Base-by-base conservation (phyloP, 2,888 invertebrate genomes). In the Archips xylosteana region DNA sequence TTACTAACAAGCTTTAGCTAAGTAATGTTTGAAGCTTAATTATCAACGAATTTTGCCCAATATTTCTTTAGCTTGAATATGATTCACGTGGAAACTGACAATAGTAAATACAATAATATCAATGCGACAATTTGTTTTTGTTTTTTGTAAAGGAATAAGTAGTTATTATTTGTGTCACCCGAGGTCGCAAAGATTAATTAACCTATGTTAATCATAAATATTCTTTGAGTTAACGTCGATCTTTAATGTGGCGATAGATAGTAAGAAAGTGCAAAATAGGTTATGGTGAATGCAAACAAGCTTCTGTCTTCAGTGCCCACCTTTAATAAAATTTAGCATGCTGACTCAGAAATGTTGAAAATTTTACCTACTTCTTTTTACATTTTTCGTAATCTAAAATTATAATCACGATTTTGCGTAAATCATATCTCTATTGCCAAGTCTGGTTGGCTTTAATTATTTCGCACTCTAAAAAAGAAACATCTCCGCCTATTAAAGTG, bases 381-480 rank as follows among this genome's bases (percentile, higher is more conserved):
- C 13, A 61, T 34, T 42, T 39, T n/a, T 13, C 39, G 3, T 34
- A 49, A 47, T 32, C 34, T 34, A 13, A 47, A 8, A 9, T 13
- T 23, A 32, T 63, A 47, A 8, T n/a, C 6, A 12, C 45, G 13
- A 32, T 34, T 12, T 32, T 62, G 23, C 12, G 47, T 47, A 47
- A 63, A 63, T 63, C 47, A 63, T 47, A 12, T 13, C 32, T 63
- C 47, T 63, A 45, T 15, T 47, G 32, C 47, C 13, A n/a, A n/a
- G 32, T 59, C 32, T 59, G 51, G 39, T 57, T 57, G 13, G 39
- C 15, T 71, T 36, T 36, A 42, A 32, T 72, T 47, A 60, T 73
- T 73, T 69, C 42, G 68, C 73, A 64, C 57, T 54, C 64, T 47
- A 57, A 63, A 69, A 66, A 59, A 62, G 63, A 57, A 64, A 69